Evolutionary conservation across 2,888 invertebrate species (phyloP).

Genomic region (Sicus ferrugineus): DNA sequence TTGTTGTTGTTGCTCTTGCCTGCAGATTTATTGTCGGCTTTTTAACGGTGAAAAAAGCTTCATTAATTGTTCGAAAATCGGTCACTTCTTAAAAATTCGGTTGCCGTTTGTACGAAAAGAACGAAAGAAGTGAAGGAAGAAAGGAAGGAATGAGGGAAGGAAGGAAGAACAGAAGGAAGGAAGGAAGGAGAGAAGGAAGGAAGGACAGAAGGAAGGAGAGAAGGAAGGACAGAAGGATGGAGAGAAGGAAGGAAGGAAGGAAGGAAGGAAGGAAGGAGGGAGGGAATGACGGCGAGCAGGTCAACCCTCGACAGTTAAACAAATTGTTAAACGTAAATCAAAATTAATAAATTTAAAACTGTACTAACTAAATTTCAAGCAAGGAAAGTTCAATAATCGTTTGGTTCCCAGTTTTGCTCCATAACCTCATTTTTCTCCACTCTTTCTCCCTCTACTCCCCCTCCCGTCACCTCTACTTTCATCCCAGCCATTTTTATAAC

Average conservation of each 20-base stretch:
- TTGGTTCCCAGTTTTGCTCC: no score
- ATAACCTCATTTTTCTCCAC: no score
- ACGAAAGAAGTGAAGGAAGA: neutral
- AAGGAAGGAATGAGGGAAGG: neutral
- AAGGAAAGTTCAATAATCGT: no score
- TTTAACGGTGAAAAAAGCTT: conserved; percentile 34
- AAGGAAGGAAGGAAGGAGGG: neutral
- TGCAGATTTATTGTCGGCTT: conserved; percentile 54
- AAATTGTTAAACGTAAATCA: no score
- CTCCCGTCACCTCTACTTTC: no score
- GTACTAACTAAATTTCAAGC: no score
- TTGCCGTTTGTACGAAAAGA: neutral
- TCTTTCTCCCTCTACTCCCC: no score
- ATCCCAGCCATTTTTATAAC: no score
- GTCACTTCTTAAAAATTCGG: neutral
- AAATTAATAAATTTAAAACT: no score
- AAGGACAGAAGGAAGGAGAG: neutral
- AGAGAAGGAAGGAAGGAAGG: no score
- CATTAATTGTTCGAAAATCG: conserved; percentile 38
- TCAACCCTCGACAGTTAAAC: no score
- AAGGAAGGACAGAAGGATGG: neutral
- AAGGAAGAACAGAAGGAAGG: neutral
- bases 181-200: neutral
- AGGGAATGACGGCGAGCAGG: no score
- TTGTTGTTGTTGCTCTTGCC: conserved; percentile 36